Base-by-base conservation (phyloP, 2,797 vertebrate species). In the Channallabes apus region DNA sequence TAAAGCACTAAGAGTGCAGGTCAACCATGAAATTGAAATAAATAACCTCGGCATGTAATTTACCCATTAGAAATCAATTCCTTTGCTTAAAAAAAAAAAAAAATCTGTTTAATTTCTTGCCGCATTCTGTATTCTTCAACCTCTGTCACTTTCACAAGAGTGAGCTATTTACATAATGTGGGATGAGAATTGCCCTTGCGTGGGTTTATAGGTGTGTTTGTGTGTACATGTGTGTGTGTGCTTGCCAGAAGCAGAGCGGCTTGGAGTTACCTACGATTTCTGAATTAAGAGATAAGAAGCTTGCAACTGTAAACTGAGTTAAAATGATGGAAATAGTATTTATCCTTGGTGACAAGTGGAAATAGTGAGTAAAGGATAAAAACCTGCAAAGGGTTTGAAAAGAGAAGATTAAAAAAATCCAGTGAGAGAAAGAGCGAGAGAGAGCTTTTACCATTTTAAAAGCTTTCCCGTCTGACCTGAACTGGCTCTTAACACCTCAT, bases 371-470 rank as follows among this genome's bases (percentile, higher is more conserved):
- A 11, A 32, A 27, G 62, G 67, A 64, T 64, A 35, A 81, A 11
- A 68, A 29, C 14, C 58, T 51, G 61, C 22, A 64, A 41, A 27
- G 24, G 3, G 24, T 9, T 29, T 46, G 9, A 4, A 80, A 54
- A 41, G 9, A 15, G 56, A 38, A 61, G 29, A 58, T 29, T 1
- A 22, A 59, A 59, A 51, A 41, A 29, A 29, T 14, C 14, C n/a
- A 29, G 18, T 22, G 9, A 73, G 24, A 29, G 58, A 6, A 17
- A 22, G 24, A 38, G 24, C 29, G 17, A 76, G 58, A 41, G 71
- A 58, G 22, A n/a, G n/a, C 65, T 71, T 71, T 71, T 56, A 79
- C 61, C 35, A 79, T 61, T 84, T 83, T 20, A 79, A 69, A 32
- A 79, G 65, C n/a, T 80, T 6, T n/a, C 46, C 41, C 14, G 46